Percentiles rank a stretch among this genome's conserved stretches.
Conservation (phyloP, 2,113 vertebrate species). For the Poeciliopsis occidentalis region DNA sequence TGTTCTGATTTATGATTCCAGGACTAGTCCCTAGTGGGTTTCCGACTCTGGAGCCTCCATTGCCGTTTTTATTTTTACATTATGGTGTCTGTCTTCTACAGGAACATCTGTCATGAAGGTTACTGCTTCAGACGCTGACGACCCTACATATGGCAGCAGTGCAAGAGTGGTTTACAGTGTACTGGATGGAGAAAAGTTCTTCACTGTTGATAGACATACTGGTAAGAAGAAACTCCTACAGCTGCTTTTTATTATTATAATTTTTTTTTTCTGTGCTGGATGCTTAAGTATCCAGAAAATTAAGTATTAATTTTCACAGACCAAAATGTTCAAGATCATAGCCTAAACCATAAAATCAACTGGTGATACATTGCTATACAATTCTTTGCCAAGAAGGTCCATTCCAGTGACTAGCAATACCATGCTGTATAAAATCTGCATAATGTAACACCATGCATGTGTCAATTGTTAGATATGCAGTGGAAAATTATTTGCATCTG, state of each 20-base stretch:
- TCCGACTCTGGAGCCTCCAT: conserved; percentile 1
- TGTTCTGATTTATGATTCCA: conserved; percentile 7
- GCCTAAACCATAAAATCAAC: background rate
- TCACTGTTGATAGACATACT: conserved; percentile 92
- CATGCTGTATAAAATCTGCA: too few species aligned
- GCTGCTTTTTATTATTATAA: background rate
- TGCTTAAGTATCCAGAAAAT: too few species aligned
- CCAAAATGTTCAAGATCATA: background rate
- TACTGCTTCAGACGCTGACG: conserved; percentile 93
- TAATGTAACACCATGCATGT: too few species aligned
- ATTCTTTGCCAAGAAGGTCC: background rate
- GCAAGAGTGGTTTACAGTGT: conserved; percentile 94
- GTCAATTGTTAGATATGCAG: too few species aligned
- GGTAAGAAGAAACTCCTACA: conserved; percentile 78
- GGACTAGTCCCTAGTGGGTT: background rate
- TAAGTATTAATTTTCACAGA: background rate
- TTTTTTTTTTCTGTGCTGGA: background rate
- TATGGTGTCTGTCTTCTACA: conserved; percentile 63
- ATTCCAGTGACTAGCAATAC: background rate
- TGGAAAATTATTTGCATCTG: too few species aligned
- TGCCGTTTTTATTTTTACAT: conserved; percentile 14
- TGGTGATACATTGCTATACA: background rate
- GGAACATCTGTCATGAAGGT: conserved; percentile 98
- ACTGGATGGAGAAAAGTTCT: conserved; percentile 93
- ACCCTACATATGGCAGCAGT: conserved; percentile 95